phyloP scores from a whole-genome alignment of 2,113 vertebrate species.

The Dromiciops gliroides region DNA sequence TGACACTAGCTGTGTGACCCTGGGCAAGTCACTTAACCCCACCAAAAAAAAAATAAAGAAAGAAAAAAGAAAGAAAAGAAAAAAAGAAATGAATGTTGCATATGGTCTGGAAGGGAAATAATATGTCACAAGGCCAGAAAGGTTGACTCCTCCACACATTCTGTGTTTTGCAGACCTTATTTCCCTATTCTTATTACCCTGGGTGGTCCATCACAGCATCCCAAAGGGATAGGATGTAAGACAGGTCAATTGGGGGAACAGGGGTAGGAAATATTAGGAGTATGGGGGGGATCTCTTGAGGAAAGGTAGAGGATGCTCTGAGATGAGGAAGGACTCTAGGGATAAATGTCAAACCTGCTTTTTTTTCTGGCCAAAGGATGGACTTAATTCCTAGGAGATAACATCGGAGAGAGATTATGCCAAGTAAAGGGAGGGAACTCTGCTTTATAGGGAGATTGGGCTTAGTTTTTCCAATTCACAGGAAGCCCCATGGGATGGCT shows the following conservation, averaged over 20 bases:
- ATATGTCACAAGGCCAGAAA: background rate
- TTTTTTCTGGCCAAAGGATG: no score
- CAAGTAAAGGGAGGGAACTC: background rate
- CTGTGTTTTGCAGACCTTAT: background rate
- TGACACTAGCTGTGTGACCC: no score
- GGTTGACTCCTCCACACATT: background rate
- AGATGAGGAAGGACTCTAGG: background rate
- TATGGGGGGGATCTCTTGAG: background rate
- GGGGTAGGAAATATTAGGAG: background rate
- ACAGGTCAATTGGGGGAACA: background rate
- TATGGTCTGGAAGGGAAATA: background rate
- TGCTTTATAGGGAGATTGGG: background rate
- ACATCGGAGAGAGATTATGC: background rate
- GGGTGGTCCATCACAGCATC: background rate
- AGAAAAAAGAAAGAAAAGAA: no score
- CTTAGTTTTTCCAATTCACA: fast-evolving
- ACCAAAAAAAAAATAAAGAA: no score
- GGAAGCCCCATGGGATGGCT: no score
- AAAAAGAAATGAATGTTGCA: no score
- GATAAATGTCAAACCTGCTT: no score
- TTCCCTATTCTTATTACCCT: background rate
- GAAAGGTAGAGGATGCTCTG: background rate
- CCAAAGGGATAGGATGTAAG: background rate
- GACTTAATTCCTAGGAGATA: background rate
- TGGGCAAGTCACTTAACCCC: no score